Conservation (phyloP, 2,888 invertebrate genomes). For the Proisotoma minuta region DNA sequence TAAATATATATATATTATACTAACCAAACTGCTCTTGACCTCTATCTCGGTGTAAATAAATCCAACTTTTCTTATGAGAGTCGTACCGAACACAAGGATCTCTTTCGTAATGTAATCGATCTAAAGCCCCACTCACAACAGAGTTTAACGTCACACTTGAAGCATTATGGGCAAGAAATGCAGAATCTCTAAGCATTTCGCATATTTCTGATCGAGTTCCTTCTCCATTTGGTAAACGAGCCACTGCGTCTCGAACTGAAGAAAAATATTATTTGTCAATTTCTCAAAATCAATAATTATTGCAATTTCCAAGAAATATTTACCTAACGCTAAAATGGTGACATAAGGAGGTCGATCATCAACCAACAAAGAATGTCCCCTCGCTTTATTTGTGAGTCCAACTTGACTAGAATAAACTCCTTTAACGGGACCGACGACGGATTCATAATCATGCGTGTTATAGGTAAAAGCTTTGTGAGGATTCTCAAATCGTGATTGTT, state of each 20-base stretch:
- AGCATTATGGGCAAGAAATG: constrained; percentile 57
- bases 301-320: constrained; percentile 18
- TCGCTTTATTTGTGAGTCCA: constrained; percentile 57
- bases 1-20: constrained; percentile 30
- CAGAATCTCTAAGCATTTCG: constrained; percentile 74
- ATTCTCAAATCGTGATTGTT: constrained; percentile 74
- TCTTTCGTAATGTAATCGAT: constrained; percentile 71
- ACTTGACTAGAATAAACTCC: constrained; percentile 61
- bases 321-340: constrained; percentile 73
- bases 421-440: constrained; percentile 75
- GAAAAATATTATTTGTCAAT: background rate
- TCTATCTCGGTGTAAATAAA: constrained; percentile 78
- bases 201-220: constrained; percentile 88
- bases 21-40: constrained; percentile 63
- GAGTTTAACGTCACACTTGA: constrained; percentile 66
- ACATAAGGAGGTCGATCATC: constrained; percentile 83
- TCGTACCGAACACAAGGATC: constrained; percentile 94
- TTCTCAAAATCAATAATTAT: background rate
- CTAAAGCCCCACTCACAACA: constrained; percentile 83
- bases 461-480: constrained; percentile 91
- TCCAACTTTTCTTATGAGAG: constrained; percentile 86
- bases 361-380: constrained; percentile 77
- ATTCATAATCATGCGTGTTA: constrained; percentile 77
- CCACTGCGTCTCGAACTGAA: constrained; percentile 82
- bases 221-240: constrained; percentile 88